Evolutionary conservation across 2,113 vertebrate genomes (phyloP).

Genomic region (Heterochromis multidens): DNA sequence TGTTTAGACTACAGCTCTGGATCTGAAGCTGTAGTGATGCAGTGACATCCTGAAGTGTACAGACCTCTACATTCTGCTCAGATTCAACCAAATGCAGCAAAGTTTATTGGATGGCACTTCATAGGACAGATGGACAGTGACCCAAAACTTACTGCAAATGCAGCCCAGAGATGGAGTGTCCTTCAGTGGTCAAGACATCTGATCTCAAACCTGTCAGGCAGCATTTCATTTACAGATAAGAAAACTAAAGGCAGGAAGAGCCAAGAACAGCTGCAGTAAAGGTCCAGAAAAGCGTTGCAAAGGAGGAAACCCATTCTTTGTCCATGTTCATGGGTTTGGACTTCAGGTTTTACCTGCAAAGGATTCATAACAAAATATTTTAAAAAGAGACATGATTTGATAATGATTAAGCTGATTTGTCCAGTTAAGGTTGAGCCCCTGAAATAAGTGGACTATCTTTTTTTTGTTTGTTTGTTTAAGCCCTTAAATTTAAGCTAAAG

Average conservation of each 20-base stretch:
- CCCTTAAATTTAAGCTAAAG: not conserved
- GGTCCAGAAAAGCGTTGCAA: not conserved
- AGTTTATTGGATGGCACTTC: not conserved
- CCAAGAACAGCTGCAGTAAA: not conserved
- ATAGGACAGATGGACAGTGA: accelerated
- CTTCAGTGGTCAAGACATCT: not conserved
- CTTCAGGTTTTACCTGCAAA: not conserved
- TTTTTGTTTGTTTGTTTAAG: not conserved
- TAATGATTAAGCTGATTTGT: not conserved
- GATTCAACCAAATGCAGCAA: too few species aligned
- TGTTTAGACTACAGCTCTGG: not conserved
- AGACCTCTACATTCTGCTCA: too few species aligned
- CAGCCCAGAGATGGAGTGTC: not conserved
- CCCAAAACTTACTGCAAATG: not conserved
- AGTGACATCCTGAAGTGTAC: not conserved
- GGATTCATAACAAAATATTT: accelerated
- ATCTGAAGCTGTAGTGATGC: not conserved
- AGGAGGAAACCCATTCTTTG: not conserved
- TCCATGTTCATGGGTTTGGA: accelerated
- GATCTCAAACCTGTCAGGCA: not conserved
- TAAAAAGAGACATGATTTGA: not conserved
- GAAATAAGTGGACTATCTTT: not conserved
- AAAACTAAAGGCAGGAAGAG: not conserved
- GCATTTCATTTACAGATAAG: not conserved
- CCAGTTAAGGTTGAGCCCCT: not conserved